Base-by-base conservation (phyloP, 1,140 invertebrate species). In the Cydia pomonella region DNA sequence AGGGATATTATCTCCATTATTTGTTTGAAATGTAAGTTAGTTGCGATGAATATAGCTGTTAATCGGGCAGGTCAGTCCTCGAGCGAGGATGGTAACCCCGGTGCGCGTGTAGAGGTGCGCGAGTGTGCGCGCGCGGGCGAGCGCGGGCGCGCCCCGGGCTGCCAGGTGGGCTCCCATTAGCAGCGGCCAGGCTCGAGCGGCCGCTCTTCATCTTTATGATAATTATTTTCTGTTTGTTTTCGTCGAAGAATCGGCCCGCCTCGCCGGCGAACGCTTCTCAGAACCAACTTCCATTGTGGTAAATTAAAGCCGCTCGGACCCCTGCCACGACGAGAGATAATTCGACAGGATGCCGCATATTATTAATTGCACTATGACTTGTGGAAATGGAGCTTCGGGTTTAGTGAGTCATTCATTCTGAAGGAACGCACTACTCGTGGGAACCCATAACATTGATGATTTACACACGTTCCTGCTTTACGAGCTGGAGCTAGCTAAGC, bases 211-310 rank as follows among this genome's bases (percentile, higher is more conserved):
- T 92, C 89, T 91, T 92, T 92, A 92, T 92, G 89, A 91, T 92
- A 92, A 92, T 92, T 92, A 92, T 92, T 91, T 92, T 91, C 88
- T 92, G 91, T 92, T 92, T 92, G 91, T 92, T 92, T 92, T 92
- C 91, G 91, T 87, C 88, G 87, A 89, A 90, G 89, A 90, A 92
- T 92, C 91, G 88, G 86, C 87, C 88, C 88, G 87, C 87, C 89
- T 89, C 87, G 87, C 87, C 85, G 86, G 75, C 86, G 87, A 82
- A 85, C 89, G 88, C 87, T 92, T 92, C 91, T 91, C 89, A 84
- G 91, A 92, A 92, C 87, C 87, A 79, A 88, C 88, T 89, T 91
- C 91, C 89, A 92, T 92, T 92, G 91, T 92, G 89, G 91, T 91
- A 91, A 91, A 92, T 91, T 92, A 92, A 92, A 92, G 91, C 91